Percentiles rank a stretch among this genome's conserved stretches.
Conservation (phyloP, 2,113 vertebrate genomes). For the Pelecanoides urinatrix region DNA sequence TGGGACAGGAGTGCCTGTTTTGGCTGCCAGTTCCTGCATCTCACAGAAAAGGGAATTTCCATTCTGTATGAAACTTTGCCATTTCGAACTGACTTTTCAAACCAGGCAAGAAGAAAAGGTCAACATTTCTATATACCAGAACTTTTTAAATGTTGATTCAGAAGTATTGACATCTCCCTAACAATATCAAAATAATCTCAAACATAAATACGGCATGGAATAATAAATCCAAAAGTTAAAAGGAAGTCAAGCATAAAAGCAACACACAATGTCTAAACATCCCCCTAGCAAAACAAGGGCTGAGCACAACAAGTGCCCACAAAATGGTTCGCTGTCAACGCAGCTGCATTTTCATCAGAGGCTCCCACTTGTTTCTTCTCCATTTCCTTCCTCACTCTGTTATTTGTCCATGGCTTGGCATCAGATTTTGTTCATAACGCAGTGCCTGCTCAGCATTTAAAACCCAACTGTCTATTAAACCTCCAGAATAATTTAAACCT, state of each 20-base stretch:
- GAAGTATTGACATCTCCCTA: constrained; percentile 32
- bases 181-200: constrained; percentile 26
- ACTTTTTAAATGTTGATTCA: constrained; percentile 26
- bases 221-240: constrained; percentile 16
- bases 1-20: background rate
- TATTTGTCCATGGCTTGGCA: background rate
- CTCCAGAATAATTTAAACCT: background rate
- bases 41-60: constrained; percentile 1
- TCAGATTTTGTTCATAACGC: background rate
- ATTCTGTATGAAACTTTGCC: background rate
- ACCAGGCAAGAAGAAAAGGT: constrained; percentile 34
- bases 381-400: background rate
- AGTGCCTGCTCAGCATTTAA: background rate
- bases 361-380: background rate
- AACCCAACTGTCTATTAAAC: background rate
- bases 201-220: background rate
- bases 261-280: background rate
- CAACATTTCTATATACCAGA: constrained; percentile 31
- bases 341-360: background rate
- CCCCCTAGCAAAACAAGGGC: background rate
- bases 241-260: constrained; percentile 1
- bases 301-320: background rate
- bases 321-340: background rate
- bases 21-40: background rate
- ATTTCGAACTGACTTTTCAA: constrained; percentile 50